Evolutionary conservation across 2,113 vertebrate genomes (phyloP).

Genomic region (Numida meleagris): DNA sequence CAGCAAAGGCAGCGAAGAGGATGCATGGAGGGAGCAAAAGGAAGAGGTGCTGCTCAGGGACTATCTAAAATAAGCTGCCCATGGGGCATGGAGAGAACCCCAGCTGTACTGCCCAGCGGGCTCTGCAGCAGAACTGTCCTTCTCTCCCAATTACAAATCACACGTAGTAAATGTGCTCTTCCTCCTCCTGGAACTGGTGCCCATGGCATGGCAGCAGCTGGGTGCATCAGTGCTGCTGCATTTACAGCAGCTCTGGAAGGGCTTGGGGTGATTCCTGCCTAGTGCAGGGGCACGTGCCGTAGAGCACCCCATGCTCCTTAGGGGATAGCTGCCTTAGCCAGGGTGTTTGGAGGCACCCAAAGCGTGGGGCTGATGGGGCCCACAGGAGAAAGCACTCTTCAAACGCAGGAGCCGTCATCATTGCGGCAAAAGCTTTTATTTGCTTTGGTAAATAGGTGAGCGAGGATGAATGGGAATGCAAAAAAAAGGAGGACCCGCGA

Average conservation of each 20-base stretch:
- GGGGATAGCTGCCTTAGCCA: background rate
- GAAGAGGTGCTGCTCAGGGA: background rate
- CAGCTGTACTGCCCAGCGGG: background rate
- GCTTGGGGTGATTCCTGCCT: background rate
- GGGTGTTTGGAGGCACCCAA: background rate
- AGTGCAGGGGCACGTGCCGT: background rate
- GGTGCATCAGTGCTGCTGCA: background rate
- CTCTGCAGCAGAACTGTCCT: background rate
- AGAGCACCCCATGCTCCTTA: background rate
- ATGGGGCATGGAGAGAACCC: background rate
- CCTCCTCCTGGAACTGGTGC: background rate
- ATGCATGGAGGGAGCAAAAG: background rate
- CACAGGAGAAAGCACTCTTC: background rate
- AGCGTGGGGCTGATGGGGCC: background rate
- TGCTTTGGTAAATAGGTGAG: background rate
- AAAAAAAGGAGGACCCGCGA: background rate
- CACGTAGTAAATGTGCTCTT: background rate
- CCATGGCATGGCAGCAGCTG: rapidly evolving
- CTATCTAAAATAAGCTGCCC: background rate
- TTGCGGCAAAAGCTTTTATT: background rate
- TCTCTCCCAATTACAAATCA: background rate
- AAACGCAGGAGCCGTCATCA: rapidly evolving
- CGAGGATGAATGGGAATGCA: background rate
- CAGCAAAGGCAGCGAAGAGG: background rate
- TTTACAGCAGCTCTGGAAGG: background rate